phyloP scores from a whole-genome alignment of 2,888 invertebrate genomes.

The Cistogaster globosa region DNA sequence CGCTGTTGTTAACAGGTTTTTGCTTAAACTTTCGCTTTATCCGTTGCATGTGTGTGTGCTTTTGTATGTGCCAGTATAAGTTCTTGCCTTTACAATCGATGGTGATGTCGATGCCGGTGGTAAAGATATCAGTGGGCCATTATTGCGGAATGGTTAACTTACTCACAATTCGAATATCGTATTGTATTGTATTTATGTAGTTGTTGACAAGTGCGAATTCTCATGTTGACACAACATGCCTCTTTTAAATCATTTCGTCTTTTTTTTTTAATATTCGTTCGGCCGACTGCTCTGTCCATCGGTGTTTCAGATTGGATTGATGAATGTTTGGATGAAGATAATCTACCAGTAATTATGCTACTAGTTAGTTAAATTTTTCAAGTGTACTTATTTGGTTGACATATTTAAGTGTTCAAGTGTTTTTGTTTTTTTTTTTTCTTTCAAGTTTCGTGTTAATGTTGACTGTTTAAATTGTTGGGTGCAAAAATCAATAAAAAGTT shows the following conservation, averaged over 20 bases:
- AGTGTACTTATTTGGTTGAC: conserved; percentile 68
- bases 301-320: conserved; percentile 49
- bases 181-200: conserved; percentile 64
- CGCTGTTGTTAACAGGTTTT: conserved; percentile 74
- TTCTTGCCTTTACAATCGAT: conserved; percentile 12
- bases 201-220: conserved; percentile 76
- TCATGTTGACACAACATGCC: conserved; percentile 76
- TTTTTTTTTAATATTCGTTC: conserved; percentile 25
- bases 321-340: conserved; percentile 65
- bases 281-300: conserved; percentile 26
- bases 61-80: not conserved
- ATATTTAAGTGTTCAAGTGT: conserved; percentile 62
- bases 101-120: conserved; percentile 41
- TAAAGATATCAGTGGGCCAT: conserved; percentile 69
- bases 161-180: conserved; percentile 61
- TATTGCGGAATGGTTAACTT: conserved; percentile 38
- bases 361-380: conserved; percentile 67
- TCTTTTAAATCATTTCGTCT: conserved; percentile 70
- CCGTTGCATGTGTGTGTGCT: conserved; percentile 25
- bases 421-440: conserved; percentile 27
- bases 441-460: conserved; percentile 28
- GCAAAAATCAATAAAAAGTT: conserved; percentile 62
- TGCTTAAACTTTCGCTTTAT: conserved; percentile 74
- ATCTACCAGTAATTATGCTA: conserved; percentile 69
- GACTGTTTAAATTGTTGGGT: conserved; percentile 61